Evolutionary conservation across 1,140 invertebrate species (phyloP), one percentile per base, ranked within the genome.

Genomic region (Drosophila azteca): DNA sequence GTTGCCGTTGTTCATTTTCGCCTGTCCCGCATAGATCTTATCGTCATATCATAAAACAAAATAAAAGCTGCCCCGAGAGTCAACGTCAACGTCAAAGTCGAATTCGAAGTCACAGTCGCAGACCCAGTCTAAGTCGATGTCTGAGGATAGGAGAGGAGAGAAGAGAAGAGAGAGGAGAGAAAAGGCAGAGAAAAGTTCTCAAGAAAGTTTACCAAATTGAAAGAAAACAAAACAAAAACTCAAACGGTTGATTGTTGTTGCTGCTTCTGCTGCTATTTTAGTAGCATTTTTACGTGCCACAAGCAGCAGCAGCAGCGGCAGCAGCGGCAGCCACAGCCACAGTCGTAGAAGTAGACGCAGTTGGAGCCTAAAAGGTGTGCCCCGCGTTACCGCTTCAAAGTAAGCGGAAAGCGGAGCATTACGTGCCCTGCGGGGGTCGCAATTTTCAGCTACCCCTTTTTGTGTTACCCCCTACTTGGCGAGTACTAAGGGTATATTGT

Each of bases 1-100:
- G 20, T 53, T 60, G 63, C 74, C 68, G 60, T 70, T 70, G 35
- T 57, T 68, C 54, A 74, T 69, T 74, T 78, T 75, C 57, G 76
- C 76, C 29, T 71, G 58, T 60, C 66, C 75, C 78, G 77, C 82
- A 87, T 78, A 87, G 82, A 85, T 85, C 82, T 87, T 87, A 87
- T 87, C 82, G 65, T 45, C 70, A 35, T 63, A 78, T 85, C 82
- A 82, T 87, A 85, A 85, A 83, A 79, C 58, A 75, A 67, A 53
- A 76, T 45, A 55, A 59, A 66, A 66, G 57, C 39, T 31, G 59
- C 51, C 45, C 65, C 58, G 39, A 39, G 35, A 39, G 35, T 3
- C 31, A 35, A 35, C 31, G 31, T 39, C 35, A 39, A 39, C 11
- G 35, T 39, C 35, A 11, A 35, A 2, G 31, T 35, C 31, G 9